These are phyloP conservation scores for Drosophila bocki DNA, from an alignment of 1,140 invertebrate species.

Conservation along the genomic window DNA sequence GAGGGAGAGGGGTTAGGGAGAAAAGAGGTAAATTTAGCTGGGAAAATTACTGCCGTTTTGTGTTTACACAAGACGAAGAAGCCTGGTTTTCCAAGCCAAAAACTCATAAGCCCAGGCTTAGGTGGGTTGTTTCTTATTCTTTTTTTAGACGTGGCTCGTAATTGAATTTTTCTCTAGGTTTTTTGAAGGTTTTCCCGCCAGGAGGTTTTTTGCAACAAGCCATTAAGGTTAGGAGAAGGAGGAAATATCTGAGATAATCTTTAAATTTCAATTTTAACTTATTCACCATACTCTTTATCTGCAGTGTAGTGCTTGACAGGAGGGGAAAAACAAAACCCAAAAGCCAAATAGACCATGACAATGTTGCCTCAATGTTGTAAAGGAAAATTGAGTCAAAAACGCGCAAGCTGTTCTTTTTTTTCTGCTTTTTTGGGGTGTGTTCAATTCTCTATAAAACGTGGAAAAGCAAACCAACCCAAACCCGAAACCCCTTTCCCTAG, in stretches of 20 bases:
- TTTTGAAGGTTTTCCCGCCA: conserved; percentile 6
- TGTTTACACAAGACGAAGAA: conserved; percentile 17
- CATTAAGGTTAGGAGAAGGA: conserved; percentile 34
- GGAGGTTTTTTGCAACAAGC: conserved; percentile 37
- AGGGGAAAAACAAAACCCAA: conserved; percentile 56
- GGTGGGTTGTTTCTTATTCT: conserved; percentile 1
- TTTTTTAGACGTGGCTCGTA: conserved; percentile 32
- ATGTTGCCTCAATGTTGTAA: conserved; percentile 55
- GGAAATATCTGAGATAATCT: neutral
- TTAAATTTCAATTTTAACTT: neutral
- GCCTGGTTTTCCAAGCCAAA: conserved; percentile 4
- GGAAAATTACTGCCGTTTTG: conserved; percentile 22
- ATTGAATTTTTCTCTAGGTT: conserved; percentile 48
- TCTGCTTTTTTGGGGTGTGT: conserved; percentile 34
- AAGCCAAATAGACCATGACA: conserved; percentile 79
- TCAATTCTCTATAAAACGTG: conserved; percentile 36
- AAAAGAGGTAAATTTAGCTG: conserved; percentile 61
- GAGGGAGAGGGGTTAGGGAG: neutral
- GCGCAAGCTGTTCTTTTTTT: conserved; percentile 22
- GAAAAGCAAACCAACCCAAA: conserved; percentile 12
- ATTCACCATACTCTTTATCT: neutral
- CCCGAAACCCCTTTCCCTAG: conserved; percentile 5
- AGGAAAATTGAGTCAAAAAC: conserved; percentile 38
- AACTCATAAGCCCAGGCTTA: conserved; percentile 25
- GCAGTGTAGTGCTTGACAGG: neutral